These are phyloP conservation scores for Carabus problematicus DNA, from an alignment of 2,888 invertebrate genomes.

Conservation along the genomic window DNA sequence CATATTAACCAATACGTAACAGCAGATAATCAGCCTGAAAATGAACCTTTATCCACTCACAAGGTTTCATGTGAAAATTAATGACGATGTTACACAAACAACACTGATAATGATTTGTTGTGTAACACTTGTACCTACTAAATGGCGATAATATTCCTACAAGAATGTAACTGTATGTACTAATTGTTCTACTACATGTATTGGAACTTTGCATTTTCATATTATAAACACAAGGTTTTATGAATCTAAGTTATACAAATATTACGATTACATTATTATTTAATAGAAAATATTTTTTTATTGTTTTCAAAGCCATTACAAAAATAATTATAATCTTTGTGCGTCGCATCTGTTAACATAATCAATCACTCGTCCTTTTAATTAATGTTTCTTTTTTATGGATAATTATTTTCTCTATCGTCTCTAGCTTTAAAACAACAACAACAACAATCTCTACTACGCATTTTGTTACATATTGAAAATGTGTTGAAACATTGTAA, in stretches of 20 bases:
- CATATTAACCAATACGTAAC: no score
- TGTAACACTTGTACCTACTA: no score
- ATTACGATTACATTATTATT: slow-evolving; percentile 23
- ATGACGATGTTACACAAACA: no score
- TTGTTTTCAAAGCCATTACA: slow-evolving; percentile 42
- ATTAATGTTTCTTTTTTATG: slow-evolving; percentile 4
- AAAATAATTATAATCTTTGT: slow-evolving; percentile 42
- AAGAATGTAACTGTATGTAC: no score
- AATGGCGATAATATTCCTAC: no score
- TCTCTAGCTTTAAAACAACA: slow-evolving; percentile 37
- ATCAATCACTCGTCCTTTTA: slow-evolving; percentile 29
- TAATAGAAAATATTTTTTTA: slow-evolving; percentile 40
- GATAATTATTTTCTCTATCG: slow-evolving; percentile 12
- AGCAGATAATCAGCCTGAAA: no score
- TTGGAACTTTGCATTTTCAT: slow-evolving; percentile 25
- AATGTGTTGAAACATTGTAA: slow-evolving; percentile 60
- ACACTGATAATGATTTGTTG: no score
- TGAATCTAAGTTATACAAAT: slow-evolving; percentile 26
- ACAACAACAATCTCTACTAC: slow-evolving; percentile 21
- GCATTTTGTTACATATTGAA: slow-evolving; percentile 51
- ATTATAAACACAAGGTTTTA: slow-evolving; percentile 29
- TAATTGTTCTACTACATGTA: no score
- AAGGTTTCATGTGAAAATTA: no score
- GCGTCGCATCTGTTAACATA: slow-evolving; percentile 39
- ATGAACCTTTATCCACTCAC: no score